Evolutionary conservation across 53 echinoderm and acorn worm genomes (phyloP).

Genomic region (Echinometra lucunter): DNA sequence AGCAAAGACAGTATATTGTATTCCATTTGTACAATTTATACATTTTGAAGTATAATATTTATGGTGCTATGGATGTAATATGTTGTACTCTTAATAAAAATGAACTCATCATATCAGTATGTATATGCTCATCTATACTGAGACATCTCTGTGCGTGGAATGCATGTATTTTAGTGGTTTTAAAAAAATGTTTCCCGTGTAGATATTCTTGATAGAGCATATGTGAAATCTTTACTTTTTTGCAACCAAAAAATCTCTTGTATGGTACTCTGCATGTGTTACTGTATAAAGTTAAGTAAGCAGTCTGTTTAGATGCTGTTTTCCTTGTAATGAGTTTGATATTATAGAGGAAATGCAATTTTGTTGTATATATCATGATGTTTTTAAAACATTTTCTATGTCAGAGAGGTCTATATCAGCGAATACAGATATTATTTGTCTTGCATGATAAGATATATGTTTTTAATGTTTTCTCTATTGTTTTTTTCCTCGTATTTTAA

Average conservation of each 20-base stretch:
- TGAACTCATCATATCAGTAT: neutral
- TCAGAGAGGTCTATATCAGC: neutral
- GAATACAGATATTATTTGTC: neutral
- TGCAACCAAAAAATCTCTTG: conserved; percentile 8
- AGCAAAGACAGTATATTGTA: neutral
- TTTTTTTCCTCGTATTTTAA: no score
- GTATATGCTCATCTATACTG: neutral
- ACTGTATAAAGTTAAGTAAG: neutral
- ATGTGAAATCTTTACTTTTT: neutral
- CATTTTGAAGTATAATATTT: conserved; percentile 2
- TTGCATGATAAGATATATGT: neutral
- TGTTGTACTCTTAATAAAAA: neutral
- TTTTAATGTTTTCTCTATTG: neutral
- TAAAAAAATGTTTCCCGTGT: neutral
- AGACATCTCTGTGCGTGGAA: neutral
- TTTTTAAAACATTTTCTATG: neutral
- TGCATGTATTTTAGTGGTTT: neutral
- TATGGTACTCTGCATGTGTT: conserved; percentile 38
- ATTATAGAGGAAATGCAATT: neutral
- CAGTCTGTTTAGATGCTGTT: neutral
- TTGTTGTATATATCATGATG: conserved; percentile 11
- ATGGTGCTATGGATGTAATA: conserved; percentile 48
- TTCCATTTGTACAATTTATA: conserved; percentile 35
- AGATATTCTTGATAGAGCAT: neutral
- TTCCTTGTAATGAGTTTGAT: neutral